phyloP scores from a whole-genome alignment of 2,888 invertebrate species.

The Hermaeophaga mercurialis region DNA sequence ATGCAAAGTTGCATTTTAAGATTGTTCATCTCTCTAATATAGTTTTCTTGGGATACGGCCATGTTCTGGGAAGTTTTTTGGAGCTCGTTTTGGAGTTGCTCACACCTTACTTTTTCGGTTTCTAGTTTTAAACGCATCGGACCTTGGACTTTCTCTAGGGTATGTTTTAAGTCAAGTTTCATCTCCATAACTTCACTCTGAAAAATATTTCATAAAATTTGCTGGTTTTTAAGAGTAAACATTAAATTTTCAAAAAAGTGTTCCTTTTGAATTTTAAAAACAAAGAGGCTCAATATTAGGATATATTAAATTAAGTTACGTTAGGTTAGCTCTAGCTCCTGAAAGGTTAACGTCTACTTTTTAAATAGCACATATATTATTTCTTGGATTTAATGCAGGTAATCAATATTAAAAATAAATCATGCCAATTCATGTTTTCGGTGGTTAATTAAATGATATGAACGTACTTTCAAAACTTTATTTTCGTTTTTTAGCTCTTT shows the following conservation, averaged over 20 bases:
- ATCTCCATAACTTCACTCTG: slow-evolving; percentile 50
- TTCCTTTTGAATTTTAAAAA: too few species aligned
- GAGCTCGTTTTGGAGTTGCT: slow-evolving; percentile 49
- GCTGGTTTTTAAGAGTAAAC: too few species aligned
- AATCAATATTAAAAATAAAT: too few species aligned
- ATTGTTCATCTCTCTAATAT: slow-evolving; percentile 44
- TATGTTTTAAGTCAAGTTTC: slow-evolving; percentile 51
- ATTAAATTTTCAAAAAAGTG: too few species aligned
- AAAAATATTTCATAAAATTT: background rate
- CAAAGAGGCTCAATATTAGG: too few species aligned
- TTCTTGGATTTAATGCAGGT: too few species aligned
- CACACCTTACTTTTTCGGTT: slow-evolving; percentile 44
- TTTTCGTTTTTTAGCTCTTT: slow-evolving; percentile 49
- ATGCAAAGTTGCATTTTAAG: slow-evolving; percentile 49
- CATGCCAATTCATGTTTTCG: too few species aligned
- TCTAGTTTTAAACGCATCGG: slow-evolving; percentile 48
- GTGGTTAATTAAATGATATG: background rate
- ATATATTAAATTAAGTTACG: too few species aligned
- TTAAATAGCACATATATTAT: too few species aligned
- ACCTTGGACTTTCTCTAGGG: slow-evolving; percentile 52
- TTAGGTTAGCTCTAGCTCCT: too few species aligned
- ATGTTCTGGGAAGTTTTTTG: slow-evolving; percentile 41
- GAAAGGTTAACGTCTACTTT: too few species aligned
- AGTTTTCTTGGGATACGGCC: slow-evolving; percentile 39
- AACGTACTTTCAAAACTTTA: slow-evolving; percentile 39